Evolutionary conservation across 2,113 vertebrate species (phyloP), one percentile per base, ranked within the genome.

Genomic region (Pygathrix nemaeus): DNA sequence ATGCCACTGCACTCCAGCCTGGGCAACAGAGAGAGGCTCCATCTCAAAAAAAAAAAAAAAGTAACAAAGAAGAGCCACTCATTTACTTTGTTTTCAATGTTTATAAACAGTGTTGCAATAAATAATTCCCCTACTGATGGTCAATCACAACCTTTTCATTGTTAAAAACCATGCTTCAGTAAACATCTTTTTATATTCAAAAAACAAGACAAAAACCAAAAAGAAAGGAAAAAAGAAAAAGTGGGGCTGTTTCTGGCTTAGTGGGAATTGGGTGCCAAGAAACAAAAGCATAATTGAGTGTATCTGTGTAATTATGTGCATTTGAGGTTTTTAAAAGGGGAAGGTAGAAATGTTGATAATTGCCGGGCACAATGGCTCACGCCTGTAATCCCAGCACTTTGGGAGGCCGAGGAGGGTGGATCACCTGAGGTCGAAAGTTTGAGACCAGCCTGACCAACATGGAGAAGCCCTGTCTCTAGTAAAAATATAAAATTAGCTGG

Each of bases 11-110:
- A 61, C 59, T 61, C 59, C 23, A 61, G 59, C 23, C 59, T 61
- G 59, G 59, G 48, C 3, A 8, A 61, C 59, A 61, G 23, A 61
- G 59, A 3, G 3, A 27, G 59, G 8, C 59, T 61, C 59, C 59
- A 3, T 9, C 59, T 50, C 13, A 50, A 23, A 21, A 61, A 61
- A 61, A 61, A 59, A 48, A 12, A 48, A 50, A 50, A 0, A 55
- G 20, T 57, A 87, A 80, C 18, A 50, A 87, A 27, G 27, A 76
- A 27, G 21, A 21, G 10, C 48, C 55, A n/a, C 86, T 94, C 55
- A 30, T 90, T 94, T 14, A 75, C 25, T 91, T 96, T 87, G 73
- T 94, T 96, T 66, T n/a, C 14, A 92, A 78, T 84, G 40, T 95
- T 84, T 94, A 92, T 79, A 86, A 66, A 95, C 75, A 90, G 40